Base-by-base conservation (phyloP, 2,113 vertebrate genomes). In the Elephas maximus region DNA sequence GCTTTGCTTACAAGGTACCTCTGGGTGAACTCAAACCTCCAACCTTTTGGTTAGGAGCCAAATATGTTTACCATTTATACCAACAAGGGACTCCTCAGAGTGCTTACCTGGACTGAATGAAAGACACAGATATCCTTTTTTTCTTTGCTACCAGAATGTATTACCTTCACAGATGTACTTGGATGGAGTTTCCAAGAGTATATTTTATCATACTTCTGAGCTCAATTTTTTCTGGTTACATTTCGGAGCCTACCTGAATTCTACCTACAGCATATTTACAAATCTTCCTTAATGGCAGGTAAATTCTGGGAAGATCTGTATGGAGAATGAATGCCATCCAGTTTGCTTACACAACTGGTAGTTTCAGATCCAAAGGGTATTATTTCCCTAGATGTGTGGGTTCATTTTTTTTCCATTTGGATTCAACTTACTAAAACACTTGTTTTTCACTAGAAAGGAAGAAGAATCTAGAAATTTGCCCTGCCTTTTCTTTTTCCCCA, bases 231-330 rank as follows among this genome's bases (percentile, higher is more conserved):
- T 41, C 67, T 71, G 44, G 5, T 6, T 83, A 53, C 7, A 24
- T 67, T 23, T 12, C 33, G 26, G 65, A 63, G 41, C 21, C 48
- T 20, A 0, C 60, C 30, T 82, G 18, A 45, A 4, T 23, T 48
- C 67, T 30, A 4, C 45, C 57, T 17, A 4, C 0, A 3, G 2
- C 15, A 2, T 0, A 7, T 11, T 20, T 23, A 4, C 10, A 5
- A 10, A 23, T 6, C 57, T 26, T 41, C 79, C 15, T 5, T 82
- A 8, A 6, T 1, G 37, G 45, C 53, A 10, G 26, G 20, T 11
- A 24, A 17, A 4, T 51, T 24, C 24, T 0, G 41, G 30, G 44
- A 60, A 45, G n/a, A 2, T 37, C 78, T 51, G 24, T 18, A 2
- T 8, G 3, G 6, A 51, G 44, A 82, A 41, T 24, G 60, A 51